Conservation (phyloP, 37 sponge, comb jelly and placozoan genomes). For the Cliona cf. orientalis region DNA sequence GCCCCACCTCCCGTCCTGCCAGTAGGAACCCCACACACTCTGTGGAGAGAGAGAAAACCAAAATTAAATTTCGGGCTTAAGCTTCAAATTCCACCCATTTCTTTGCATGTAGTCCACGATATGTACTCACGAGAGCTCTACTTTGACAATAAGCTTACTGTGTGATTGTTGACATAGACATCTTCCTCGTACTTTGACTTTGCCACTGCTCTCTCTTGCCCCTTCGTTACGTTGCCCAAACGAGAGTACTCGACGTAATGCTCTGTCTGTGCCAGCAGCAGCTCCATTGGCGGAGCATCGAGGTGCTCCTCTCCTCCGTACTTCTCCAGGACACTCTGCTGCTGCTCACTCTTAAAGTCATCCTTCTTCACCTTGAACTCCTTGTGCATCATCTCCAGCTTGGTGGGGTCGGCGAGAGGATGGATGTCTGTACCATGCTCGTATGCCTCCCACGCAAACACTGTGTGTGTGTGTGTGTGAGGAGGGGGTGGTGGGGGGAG, state of each 20-base stretch:
- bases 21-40: conserved; percentile 98
- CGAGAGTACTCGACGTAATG: conserved; percentile 96
- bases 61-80: no score
- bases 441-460: conserved; percentile 99
- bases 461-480: conserved; percentile 21
- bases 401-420: conserved; percentile 96
- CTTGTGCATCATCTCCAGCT: conserved; percentile 90
- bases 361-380: conserved; percentile 87
- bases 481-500: not conserved
- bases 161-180: conserved; percentile 89
- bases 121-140: no score
- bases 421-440: conserved; percentile 95
- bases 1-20: conserved; percentile 91
- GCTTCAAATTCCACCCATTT: no score
- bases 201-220: conserved; percentile 92
- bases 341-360: conserved; percentile 78
- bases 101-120: not conserved
- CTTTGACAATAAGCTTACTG: conserved; percentile 33
- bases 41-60: conserved; percentile 6
- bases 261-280: conserved; percentile 94
- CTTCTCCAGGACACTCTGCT: conserved; percentile 79
- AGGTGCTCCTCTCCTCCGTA: conserved; percentile 98
- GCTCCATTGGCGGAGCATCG: conserved; percentile 91
- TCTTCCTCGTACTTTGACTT: conserved; percentile 98
- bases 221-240: conserved; percentile 85